Conservation (phyloP, 2,888 invertebrate species). For the Eupithecia subfuscata region DNA sequence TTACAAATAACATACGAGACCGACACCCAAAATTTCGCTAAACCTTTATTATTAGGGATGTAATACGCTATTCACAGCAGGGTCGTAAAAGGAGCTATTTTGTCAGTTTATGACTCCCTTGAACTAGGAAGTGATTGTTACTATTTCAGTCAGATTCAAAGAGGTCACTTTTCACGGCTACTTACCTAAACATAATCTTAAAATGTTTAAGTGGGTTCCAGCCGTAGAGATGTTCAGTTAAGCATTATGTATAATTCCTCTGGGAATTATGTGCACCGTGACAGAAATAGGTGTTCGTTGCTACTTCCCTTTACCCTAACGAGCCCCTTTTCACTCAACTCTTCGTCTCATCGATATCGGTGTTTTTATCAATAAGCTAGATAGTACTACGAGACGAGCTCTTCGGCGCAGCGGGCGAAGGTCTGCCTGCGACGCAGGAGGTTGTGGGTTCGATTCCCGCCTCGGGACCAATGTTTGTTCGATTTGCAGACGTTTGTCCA, state of each 20-base stretch:
- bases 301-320: background rate
- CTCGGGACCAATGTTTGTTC: too few relatives aligned
- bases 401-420: too few relatives aligned
- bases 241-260: background rate
- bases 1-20: background rate
- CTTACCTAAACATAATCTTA: slow-evolving; percentile 11
- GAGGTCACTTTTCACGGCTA: slow-evolving; percentile 11
- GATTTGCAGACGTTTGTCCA: too few relatives aligned
- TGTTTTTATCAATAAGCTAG: background rate
- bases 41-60: background rate
- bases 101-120: slow-evolving; percentile 52
- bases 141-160: slow-evolving; percentile 47
- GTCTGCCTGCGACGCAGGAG: too few relatives aligned
- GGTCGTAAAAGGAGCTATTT: slow-evolving; percentile 28
- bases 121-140: slow-evolving; percentile 59
- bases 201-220: background rate
- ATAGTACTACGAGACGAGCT: too few relatives aligned
- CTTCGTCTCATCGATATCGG: too few relatives aligned
- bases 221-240: background rate
- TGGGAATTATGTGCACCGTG: background rate
- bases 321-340: background rate
- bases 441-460: too few relatives aligned
- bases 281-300: background rate
- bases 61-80: slow-evolving; percentile 25
- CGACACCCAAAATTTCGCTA: slow-evolving; percentile 7